Evolutionary conservation across 2,113 vertebrate species (phyloP).

Genomic region (Apteryx owenii): DNA sequence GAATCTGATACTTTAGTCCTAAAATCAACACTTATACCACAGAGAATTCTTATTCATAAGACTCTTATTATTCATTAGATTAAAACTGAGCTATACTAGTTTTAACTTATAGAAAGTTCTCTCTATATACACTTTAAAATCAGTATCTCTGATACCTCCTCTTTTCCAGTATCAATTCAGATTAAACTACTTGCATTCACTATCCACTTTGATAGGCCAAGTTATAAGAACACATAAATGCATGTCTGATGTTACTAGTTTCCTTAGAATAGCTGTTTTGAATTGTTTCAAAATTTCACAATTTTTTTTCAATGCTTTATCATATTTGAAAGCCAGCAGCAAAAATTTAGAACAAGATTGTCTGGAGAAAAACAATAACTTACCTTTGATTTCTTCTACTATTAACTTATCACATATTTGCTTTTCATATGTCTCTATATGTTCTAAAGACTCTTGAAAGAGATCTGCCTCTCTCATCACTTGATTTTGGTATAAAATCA

Average conservation of each 20-base stretch:
- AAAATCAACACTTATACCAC: background rate
- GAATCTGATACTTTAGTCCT: background rate
- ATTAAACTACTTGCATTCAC: background rate
- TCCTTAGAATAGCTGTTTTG: background rate
- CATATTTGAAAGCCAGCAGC: background rate
- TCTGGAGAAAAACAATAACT: background rate
- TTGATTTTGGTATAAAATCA: conserved; percentile 84
- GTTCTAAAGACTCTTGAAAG: conserved; percentile 81
- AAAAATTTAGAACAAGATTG: background rate
- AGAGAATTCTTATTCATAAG: background rate
- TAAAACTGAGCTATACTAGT: background rate
- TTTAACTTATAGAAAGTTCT: background rate
- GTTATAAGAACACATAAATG: background rate
- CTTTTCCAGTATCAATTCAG: background rate
- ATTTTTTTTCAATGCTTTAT: background rate
- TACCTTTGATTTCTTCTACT: conserved; percentile 84
- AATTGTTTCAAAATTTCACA: background rate
- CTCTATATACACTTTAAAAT: background rate
- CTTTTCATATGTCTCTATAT: conserved; percentile 81
- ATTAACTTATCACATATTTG: conserved; percentile 84
- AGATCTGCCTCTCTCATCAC: conserved; percentile 84
- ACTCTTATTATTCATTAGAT: background rate
- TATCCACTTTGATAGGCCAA: background rate
- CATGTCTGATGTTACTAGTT: background rate
- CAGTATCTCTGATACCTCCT: fast-evolving